Base-by-base conservation (phyloP, 2,113 vertebrate species). In the Syngnathus floridae region DNA sequence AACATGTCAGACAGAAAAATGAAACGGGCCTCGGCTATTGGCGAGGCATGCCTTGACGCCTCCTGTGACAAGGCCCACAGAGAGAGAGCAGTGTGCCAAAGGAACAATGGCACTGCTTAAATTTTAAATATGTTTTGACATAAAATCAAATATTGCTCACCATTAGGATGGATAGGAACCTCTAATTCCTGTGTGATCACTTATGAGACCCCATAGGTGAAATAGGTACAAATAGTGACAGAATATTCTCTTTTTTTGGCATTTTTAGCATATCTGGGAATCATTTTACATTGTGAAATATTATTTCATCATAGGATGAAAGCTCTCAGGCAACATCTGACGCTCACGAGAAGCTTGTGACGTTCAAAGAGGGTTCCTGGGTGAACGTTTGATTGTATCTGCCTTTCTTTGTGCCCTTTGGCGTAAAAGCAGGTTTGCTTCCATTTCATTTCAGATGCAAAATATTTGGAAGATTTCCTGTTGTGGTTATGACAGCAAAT, bases 91-190 rank as follows among this genome's bases (percentile, higher is more conserved):
- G 70, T 72, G 62, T 65, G 56, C 83, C 86, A 67, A 82, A 78
- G 84, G 77, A 87, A 57, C 63, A 76, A 84, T 73, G 79, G 81
- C 76, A 67, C 76, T 88, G 80, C 87, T 89, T 79, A 90, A 89
- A 89, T 87, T 87, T 89, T 88, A 88, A 89, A 87, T 90, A 90
- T 89, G 86, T 90, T 90, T 90, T 90, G 87, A 89, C 88, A 90
- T 66, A 62, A 83, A 90, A 88, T 89, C 84, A 88, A 88, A 89
- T 88, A 82, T 88, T 83, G 66, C 80, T 84, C 82, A 64, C 80
- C 84, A 85, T 87, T 86, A 85, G 72, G 67, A 71, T 65, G 75
- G 76, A 82, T 79, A 82, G 80, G 83, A 78, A 21, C 73, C 83
- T 78, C 71, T 52, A 7, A 71, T 81, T 78, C 74, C 70, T 64